Conservation (phyloP, 30 jellyfish, hydroid and myxozoan species). For the Turritopsis dohrnii region DNA sequence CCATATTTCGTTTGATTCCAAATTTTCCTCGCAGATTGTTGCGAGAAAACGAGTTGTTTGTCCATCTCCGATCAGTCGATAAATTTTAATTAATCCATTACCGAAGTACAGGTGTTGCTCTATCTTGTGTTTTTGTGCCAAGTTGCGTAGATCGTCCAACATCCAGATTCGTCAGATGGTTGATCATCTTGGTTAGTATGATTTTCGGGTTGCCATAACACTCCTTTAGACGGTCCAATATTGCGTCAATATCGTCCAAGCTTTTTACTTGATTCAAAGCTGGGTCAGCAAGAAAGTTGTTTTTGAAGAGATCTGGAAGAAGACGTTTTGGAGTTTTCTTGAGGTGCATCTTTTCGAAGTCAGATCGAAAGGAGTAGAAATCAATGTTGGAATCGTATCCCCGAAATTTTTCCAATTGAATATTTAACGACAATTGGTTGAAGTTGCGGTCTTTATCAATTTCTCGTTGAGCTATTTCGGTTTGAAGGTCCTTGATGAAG, state of each 20-base stretch:
- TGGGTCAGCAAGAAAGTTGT: no score
- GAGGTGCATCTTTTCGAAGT: no score
- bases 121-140: no score
- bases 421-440: neutral
- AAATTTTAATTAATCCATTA: neutral
- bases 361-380: no score
- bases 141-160: no score
- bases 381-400: no score
- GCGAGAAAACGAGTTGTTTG: neutral
- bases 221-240: neutral
- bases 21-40: neutral
- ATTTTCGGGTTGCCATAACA: neutral
- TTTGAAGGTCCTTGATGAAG: neutral
- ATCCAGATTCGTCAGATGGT: no score
- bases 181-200: neutral
- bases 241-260: no score
- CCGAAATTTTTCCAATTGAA: no score
- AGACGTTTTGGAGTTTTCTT: no score
- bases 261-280: neutral
- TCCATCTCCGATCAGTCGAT: conserved; percentile 12
- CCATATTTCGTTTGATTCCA: conserved; percentile 4
- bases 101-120: conserved; percentile 19
- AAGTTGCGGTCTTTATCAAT: neutral
- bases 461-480: neutral
- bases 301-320: no score